phyloP scores from a whole-genome alignment of 2,797 vertebrate genomes.

The Tenualosa ilisha region DNA sequence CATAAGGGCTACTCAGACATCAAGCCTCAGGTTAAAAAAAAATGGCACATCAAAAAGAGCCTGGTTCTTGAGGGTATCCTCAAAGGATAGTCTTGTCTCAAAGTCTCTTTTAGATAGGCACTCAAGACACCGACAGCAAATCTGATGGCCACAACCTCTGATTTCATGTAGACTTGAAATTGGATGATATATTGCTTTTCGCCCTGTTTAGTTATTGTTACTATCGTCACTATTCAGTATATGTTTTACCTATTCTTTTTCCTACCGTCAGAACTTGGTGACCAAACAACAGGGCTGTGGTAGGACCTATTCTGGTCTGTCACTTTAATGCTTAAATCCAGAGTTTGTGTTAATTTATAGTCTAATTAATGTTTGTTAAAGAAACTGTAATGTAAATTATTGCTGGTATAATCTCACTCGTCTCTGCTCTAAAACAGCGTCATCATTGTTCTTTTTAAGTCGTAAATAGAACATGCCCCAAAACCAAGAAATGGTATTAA shows the following conservation, averaged over 20 bases:
- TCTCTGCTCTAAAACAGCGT: not conserved
- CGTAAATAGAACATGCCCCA: not conserved
- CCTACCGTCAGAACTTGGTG: too few species aligned
- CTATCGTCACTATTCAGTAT: too few species aligned
- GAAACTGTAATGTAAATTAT: not conserved
- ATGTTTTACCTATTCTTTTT: too few species aligned
- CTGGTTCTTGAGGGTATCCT: not conserved
- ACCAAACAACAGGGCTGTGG: too few species aligned
- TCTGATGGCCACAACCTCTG: not conserved
- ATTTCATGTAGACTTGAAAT: not conserved
- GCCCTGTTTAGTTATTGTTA: too few species aligned
- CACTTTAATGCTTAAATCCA: not conserved
- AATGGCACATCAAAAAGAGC: not conserved
- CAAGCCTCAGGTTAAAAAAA: not conserved
- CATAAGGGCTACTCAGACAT: not conserved
- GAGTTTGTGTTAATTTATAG: not conserved
- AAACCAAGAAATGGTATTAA: not conserved
- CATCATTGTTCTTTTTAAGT: not conserved
- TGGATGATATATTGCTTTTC: too few species aligned
- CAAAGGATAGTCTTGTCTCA: not conserved
- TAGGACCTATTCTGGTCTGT: not conserved
- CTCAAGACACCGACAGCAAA: too few species aligned
- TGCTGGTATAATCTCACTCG: not conserved
- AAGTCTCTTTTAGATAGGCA: too few species aligned
- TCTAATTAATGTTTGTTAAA: not conserved